Conservation (phyloP, 2,888 invertebrate genomes). For the Ditylenchus weischeri region DNA sequence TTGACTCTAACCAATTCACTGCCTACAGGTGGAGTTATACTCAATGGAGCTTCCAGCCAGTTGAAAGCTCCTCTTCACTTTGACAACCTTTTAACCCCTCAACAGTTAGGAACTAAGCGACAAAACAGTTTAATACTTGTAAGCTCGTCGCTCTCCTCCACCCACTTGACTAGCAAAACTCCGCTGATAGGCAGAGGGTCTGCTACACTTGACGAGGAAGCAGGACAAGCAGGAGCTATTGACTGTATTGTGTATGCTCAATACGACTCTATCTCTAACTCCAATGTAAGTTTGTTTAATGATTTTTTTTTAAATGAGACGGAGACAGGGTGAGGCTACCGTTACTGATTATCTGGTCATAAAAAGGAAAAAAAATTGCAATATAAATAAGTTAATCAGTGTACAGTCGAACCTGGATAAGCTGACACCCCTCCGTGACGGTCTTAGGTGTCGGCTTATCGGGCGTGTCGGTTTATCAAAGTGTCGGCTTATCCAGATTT, state of each 20-base stretch:
- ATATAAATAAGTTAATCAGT: no score
- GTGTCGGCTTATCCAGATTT: no score
- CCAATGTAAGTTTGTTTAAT: conserved; percentile 31
- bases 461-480: no score
- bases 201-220: not conserved
- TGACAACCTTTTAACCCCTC: no score
- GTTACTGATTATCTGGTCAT: no score
- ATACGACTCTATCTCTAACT: conserved; percentile 28
- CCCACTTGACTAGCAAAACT: not conserved
- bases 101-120: not conserved
- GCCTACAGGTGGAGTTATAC: not conserved
- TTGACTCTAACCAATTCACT: conserved; percentile 4
- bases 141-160: not conserved
- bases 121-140: not conserved
- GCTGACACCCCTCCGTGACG: no score
- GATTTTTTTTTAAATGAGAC: no score
- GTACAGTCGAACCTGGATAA: no score
- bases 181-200: not conserved
- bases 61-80: not conserved
- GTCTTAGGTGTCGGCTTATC: no score
- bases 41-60: conserved; percentile 3
- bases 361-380: no score
- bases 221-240: conserved; percentile 30
- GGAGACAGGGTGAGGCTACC: no score
- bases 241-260: conserved; percentile 38